phyloP scores from a whole-genome alignment of 2,113 vertebrate genomes.

The Octodon degus region DNA sequence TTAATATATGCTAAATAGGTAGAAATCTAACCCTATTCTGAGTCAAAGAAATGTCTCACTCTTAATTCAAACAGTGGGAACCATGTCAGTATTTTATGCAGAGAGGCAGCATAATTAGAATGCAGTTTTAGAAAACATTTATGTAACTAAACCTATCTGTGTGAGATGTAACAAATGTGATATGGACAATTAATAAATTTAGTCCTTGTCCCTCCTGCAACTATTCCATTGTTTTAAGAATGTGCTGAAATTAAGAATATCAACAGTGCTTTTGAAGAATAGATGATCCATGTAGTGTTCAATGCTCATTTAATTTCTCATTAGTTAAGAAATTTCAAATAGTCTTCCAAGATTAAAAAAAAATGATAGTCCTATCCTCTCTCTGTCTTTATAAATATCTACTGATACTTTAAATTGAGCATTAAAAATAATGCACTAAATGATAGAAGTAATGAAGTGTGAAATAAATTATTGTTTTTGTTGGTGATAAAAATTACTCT shows the following conservation, averaged over 20 bases:
- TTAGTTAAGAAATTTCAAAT: constrained; percentile 68
- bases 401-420: constrained; percentile 64
- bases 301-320: constrained; percentile 67
- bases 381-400: constrained; percentile 67
- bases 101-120: neutral
- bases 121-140: constrained; percentile 1
- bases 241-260: constrained; percentile 2
- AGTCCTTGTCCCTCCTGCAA: neutral
- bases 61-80: neutral
- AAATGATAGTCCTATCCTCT: neutral
- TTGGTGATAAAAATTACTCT: constrained; percentile 56
- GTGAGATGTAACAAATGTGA: neutral
- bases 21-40: neutral
- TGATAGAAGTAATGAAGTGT: constrained; percentile 71
- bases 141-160: neutral
- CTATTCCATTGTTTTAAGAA: constrained; percentile 7
- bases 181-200: neutral
- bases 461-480: constrained; percentile 72
- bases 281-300: constrained; percentile 43
- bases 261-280: constrained; percentile 22
- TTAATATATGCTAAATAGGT: neutral
- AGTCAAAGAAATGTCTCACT: neutral
- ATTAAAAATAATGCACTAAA: constrained; percentile 73
- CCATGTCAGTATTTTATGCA: neutral
- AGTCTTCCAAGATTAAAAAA: neutral